Evolutionary conservation across 2,888 invertebrate species (phyloP).

Genomic region (Megaustenia siamemsis): DNA sequence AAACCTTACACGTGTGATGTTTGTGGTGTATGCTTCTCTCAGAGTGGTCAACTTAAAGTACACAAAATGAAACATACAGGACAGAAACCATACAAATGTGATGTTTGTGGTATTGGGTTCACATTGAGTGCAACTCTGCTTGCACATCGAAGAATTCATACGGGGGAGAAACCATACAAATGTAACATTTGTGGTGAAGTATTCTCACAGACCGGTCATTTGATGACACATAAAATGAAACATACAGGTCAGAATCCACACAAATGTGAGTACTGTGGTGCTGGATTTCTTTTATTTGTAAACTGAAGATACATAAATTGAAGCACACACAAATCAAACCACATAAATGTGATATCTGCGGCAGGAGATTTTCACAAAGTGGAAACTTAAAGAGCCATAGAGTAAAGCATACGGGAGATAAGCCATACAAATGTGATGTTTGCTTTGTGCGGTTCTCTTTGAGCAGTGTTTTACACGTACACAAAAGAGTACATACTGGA

Average conservation of each 20-base stretch:
- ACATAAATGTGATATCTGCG: slow-evolving; percentile 4
- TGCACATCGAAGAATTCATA: slow-evolving; percentile 29
- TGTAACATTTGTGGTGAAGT: slow-evolving; percentile 37
- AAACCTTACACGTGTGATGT: slow-evolving; percentile 31
- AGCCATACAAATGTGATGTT: slow-evolving; percentile 30
- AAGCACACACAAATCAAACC: background rate
- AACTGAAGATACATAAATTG: slow-evolving; percentile 26
- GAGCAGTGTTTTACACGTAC: background rate
- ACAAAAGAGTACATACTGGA: background rate
- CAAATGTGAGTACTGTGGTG: slow-evolving; percentile 29
- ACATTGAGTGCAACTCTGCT: background rate
- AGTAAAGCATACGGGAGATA: background rate
- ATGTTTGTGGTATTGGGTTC: slow-evolving; percentile 29
- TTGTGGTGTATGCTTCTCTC: slow-evolving; percentile 16
- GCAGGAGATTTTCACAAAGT: background rate
- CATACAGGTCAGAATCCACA: slow-evolving; percentile 44
- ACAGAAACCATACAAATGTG: slow-evolving; percentile 41
- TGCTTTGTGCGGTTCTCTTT: background rate
- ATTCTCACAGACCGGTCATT: slow-evolving; percentile 38
- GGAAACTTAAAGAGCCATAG: background rate
- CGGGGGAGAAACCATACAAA: slow-evolving; percentile 34
- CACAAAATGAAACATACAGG: slow-evolving; percentile 47
- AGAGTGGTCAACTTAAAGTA: slow-evolving; percentile 15
- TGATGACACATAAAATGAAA: slow-evolving; percentile 38
- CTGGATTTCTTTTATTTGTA: slow-evolving; percentile 24